Base-by-base conservation (phyloP, 1,140 invertebrate genomes). In the Octopus bimaculoides region DNA sequence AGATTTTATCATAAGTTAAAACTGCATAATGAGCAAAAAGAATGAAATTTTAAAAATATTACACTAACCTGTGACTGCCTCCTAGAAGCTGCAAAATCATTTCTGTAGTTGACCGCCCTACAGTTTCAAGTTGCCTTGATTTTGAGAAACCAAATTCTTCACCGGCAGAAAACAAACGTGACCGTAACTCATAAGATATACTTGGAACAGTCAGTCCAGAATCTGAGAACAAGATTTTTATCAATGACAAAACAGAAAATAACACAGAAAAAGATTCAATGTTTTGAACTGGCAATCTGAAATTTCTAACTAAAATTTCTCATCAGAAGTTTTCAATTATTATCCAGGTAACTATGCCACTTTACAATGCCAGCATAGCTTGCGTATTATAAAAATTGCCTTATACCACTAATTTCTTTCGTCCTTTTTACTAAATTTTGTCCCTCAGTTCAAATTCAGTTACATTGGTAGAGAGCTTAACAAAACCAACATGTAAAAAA, bases 141-240 rank as follows among this genome's bases (percentile, higher is more conserved):
- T 92, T 91, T 56, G 92, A 93, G 53, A 95, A 91, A 10, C 95
- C 94, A 80, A 91, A 88, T 77, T 92, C 90, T 84, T 94, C 94
- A 52, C 94, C 93, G 69, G 92, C 89, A 71, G 92, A 89, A 85
- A 94, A 93, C 74, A 96, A 89, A 82, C 92, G 92, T 71, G 91
- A 92, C 79, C 94, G 92, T 73, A 95, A 90, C 77, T 92, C 92
- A 54, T 91, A 87, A 74, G 92, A 93, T 81, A 96, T 93, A 84
- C 93, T 93, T 53, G 95, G 95, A 84, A 96, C 94, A 52, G 95
- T 91, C 77, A 96, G 89, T 73, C 94, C 95, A 85, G 93, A 92
- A 89, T 95, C 95, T 91, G 85, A 71, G 8, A 71, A 71, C 66
- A 17, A 12, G 14, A 20, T n/a, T 41, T 71, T 17, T n/a, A 71